Evolutionary conservation across 2,888 invertebrate species (phyloP).

Genomic region (Ophion ellenae): DNA sequence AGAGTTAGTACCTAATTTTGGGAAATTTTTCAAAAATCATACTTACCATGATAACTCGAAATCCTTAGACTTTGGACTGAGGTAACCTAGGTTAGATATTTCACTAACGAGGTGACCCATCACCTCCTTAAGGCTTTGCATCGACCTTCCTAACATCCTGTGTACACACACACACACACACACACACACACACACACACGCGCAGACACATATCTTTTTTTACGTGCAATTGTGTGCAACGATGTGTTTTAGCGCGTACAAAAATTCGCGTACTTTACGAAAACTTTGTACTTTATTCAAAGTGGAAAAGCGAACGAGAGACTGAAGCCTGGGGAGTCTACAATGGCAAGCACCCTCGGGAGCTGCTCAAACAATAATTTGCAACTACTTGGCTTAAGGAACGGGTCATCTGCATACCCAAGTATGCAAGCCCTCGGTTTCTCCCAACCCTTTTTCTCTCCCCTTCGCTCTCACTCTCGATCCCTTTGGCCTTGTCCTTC

Average conservation of each 20-base stretch:
- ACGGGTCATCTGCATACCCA: constrained; percentile 70
- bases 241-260: constrained; percentile 37
- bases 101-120: no score
- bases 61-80: no score
- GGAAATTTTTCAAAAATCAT: no score
- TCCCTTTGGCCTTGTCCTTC: constrained; percentile 22
- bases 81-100: no score
- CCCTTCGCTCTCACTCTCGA: constrained; percentile 17
- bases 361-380: constrained; percentile 70
- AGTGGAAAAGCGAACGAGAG: constrained; percentile 25
- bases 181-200: neutral
- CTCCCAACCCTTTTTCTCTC: constrained; percentile 37
- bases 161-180: neutral
- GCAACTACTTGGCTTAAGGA: constrained; percentile 69
- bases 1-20: no score
- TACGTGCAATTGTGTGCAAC: constrained; percentile 46
- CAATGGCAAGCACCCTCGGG: constrained; percentile 65
- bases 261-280: constrained; percentile 46
- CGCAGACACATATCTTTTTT: neutral
- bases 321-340: constrained; percentile 36
- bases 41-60: no score
- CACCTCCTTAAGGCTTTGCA: no score
- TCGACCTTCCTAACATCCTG: neutral
- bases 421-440: constrained; percentile 56
- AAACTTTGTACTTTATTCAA: constrained; percentile 61